A percentile compares a stretch with the other conserved stretches of the same genome.
phyloP scores from a whole-genome alignment of 2,113 vertebrate species.

The Tichodroma muraria region DNA sequence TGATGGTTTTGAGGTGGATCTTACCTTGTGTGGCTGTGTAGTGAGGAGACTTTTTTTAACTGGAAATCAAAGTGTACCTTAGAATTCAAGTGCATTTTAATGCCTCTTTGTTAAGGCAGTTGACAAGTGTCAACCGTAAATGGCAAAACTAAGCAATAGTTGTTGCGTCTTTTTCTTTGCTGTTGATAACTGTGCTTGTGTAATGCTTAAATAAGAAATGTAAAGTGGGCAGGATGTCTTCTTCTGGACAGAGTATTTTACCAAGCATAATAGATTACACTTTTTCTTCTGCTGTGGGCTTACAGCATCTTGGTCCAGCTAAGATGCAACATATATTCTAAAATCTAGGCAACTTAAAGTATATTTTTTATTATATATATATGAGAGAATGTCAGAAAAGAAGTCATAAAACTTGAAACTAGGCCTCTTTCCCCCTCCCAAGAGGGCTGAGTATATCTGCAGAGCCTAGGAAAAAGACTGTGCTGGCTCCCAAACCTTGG shows the following conservation, averaged over 20 bases:
- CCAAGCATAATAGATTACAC: background rate
- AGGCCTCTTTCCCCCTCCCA: background rate
- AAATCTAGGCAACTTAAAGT: background rate
- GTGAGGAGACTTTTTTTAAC: fast-evolving
- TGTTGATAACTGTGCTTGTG: background rate
- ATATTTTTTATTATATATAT: background rate
- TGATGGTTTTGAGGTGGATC: background rate
- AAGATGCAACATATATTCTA: background rate
- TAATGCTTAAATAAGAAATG: background rate
- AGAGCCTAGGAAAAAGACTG: background rate
- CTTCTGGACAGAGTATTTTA: background rate
- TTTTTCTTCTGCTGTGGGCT: background rate
- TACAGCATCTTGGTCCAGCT: background rate
- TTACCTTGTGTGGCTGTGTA: background rate
- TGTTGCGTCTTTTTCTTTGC: background rate
- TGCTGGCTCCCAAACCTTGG: background rate
- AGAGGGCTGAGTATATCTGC: background rate
- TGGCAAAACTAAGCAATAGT: background rate
- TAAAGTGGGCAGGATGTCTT: background rate
- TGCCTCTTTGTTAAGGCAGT: background rate
- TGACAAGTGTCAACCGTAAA: background rate
- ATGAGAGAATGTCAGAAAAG: background rate
- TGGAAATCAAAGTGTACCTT: background rate
- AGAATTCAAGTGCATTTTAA: background rate
- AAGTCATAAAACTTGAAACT: background rate